These are phyloP conservation scores for Trypoxylus dichotomus DNA, from an alignment of 1,140 invertebrate genomes.

Conservation along the genomic window DNA sequence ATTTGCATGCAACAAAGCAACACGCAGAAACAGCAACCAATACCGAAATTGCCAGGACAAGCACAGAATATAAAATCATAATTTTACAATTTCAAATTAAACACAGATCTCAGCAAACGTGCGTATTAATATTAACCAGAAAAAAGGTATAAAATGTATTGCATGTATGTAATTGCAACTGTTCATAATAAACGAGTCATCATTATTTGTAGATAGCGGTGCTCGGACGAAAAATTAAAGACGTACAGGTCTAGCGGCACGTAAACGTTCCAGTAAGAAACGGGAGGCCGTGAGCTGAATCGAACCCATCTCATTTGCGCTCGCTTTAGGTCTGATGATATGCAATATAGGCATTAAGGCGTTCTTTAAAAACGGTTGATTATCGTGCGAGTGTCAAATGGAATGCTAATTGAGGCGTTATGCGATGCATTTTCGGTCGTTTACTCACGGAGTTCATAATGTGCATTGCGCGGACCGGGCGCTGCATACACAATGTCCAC, in stretches of 20 bases:
- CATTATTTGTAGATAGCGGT: background rate
- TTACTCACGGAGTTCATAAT: background rate
- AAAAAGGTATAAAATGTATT: background rate
- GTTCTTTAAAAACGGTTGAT: background rate
- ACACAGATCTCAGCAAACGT: background rate
- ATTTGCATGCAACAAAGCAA: too few species aligned
- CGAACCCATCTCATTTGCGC: background rate
- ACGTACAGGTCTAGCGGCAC: background rate
- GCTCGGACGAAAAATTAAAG: background rate
- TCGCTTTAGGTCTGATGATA: background rate
- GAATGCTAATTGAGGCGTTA: background rate
- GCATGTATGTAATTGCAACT: background rate
- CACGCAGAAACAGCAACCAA: too few species aligned
- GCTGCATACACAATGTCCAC: conserved; percentile 6
- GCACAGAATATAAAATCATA: too few species aligned
- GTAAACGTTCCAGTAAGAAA: conserved; percentile 8
- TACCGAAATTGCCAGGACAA: too few species aligned
- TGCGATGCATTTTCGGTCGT: background rate
- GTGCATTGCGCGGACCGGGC: background rate
- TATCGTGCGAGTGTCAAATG: background rate
- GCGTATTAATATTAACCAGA: background rate
- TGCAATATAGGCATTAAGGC: background rate
- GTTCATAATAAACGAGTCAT: background rate
- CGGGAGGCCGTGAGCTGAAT: background rate
- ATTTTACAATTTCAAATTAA: too few species aligned